Evolutionary conservation across 2,888 invertebrate genomes (phyloP).

Genomic region (Charanyca ferruginea): DNA sequence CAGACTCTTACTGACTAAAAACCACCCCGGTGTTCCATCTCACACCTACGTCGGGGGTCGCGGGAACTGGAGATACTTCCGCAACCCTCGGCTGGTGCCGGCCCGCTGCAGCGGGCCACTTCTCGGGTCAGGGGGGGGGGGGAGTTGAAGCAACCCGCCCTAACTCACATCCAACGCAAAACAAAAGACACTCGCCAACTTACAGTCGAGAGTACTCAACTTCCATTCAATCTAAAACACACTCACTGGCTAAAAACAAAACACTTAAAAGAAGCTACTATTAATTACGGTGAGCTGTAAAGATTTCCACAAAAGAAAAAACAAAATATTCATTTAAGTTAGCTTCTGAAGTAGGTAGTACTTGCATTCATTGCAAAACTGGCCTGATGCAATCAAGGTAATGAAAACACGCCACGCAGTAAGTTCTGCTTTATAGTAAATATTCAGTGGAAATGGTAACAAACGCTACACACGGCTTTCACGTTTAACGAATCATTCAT

Average conservation of each 20-base stretch:
- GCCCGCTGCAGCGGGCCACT: too few species aligned
- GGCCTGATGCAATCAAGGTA: constrained; percentile 75
- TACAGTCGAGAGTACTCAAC: background rate
- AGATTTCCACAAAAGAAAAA: constrained; percentile 56
- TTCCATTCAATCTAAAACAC: constrained; percentile 4
- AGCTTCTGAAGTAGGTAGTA: constrained; percentile 65
- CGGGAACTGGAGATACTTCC: too few species aligned
- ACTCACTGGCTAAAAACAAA: constrained; percentile 22
- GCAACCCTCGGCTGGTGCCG: too few species aligned
- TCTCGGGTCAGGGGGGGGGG: too few species aligned
- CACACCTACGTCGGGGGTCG: too few species aligned
- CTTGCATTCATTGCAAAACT: constrained; percentile 73
- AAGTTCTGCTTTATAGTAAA: constrained; percentile 71
- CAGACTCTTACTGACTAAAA: too few species aligned
- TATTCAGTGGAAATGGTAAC: constrained; percentile 67
- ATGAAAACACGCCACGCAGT: constrained; percentile 76
- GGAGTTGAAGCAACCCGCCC: too few species aligned
- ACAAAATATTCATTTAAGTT: constrained; percentile 62
- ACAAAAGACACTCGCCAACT: constrained; percentile 7
- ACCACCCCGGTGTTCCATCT: too few species aligned
- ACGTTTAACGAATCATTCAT: constrained; percentile 1
- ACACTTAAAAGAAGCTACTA: constrained; percentile 37
- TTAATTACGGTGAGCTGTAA: constrained; percentile 50
- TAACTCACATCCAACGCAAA: too few species aligned
- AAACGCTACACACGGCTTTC: constrained; percentile 26